Conservation (phyloP, 2,797 vertebrate species). For the Limosa lapponica region DNA sequence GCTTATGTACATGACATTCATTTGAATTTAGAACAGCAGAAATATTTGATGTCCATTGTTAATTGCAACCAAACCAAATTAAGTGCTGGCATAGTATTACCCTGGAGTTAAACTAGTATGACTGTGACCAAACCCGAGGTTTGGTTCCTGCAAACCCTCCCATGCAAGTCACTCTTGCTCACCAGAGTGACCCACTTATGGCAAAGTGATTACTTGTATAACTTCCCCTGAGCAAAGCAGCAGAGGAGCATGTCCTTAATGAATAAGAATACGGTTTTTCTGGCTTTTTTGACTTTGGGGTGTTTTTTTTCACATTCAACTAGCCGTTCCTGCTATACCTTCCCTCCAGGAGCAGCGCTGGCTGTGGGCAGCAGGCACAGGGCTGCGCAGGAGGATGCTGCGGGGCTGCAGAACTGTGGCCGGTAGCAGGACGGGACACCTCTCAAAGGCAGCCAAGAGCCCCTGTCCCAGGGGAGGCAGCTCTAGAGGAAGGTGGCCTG, state of each 20-base stretch:
- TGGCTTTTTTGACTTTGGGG: neutral
- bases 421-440: rapidly evolving
- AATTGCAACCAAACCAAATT: neutral
- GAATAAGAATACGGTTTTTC: neutral
- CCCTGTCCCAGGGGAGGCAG: neutral
- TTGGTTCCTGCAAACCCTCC: neutral
- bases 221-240: neutral
- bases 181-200: neutral
- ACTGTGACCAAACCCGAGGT: neutral
- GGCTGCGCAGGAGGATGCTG: neutral
- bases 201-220: neutral
- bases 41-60: neutral
- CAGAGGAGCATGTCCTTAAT: neutral
- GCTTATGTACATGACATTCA: neutral
- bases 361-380: neutral
- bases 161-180: neutral
- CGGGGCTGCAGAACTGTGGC: neutral
- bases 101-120: neutral
- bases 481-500: neutral
- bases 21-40: neutral
- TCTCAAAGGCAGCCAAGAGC: neutral
- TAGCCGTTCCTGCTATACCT: neutral
- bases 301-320: neutral
- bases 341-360: neutral
- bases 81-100: neutral